Conservation (phyloP, 2,888 invertebrate genomes). For the Papilio demoleus region DNA sequence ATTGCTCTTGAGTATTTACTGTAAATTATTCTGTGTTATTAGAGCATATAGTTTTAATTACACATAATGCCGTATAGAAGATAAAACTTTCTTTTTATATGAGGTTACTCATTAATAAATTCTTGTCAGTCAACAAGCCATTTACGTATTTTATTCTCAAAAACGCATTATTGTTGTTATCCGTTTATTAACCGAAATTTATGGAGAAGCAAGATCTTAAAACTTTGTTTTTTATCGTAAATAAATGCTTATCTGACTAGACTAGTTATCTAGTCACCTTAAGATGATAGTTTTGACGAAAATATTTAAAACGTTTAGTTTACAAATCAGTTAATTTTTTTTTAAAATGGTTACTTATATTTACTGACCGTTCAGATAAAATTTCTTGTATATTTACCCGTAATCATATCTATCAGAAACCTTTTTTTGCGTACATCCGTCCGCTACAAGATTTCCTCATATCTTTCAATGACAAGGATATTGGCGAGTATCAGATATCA, state of each 20-base stretch:
- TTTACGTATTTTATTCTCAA: slow-evolving; percentile 12
- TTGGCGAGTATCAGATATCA: slow-evolving; percentile 55
- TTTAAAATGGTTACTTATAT: not conserved
- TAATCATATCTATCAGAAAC: slow-evolving; percentile 58
- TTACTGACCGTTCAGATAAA: not conserved
- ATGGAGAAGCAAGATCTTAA: not conserved
- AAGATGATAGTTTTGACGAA: no score
- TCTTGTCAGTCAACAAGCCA: slow-evolving; percentile 17
- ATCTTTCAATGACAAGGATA: slow-evolving; percentile 43
- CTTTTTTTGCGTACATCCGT: slow-evolving; percentile 61
- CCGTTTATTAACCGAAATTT: not conserved
- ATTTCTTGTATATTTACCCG: slow-evolving; percentile 5
- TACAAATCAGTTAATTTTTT: slow-evolving; percentile 1
- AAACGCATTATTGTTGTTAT: not conserved
- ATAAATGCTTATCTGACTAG: no score
- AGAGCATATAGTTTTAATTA: slow-evolving; percentile 35
- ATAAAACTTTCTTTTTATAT: slow-evolving; percentile 14
- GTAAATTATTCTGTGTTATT: slow-evolving; percentile 25
- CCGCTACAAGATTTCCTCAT: slow-evolving; percentile 45
- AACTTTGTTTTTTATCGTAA: not conserved
- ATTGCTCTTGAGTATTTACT: no score
- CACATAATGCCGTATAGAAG: slow-evolving; percentile 8
- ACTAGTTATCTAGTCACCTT: no score
- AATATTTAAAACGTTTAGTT: not conserved
- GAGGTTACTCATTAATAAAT: slow-evolving; percentile 12